A percentile compares a stretch with the other conserved stretches of the same genome.
Conservation (phyloP, 2,888 invertebrate species). For the Leptopilina drosophilae region DNA sequence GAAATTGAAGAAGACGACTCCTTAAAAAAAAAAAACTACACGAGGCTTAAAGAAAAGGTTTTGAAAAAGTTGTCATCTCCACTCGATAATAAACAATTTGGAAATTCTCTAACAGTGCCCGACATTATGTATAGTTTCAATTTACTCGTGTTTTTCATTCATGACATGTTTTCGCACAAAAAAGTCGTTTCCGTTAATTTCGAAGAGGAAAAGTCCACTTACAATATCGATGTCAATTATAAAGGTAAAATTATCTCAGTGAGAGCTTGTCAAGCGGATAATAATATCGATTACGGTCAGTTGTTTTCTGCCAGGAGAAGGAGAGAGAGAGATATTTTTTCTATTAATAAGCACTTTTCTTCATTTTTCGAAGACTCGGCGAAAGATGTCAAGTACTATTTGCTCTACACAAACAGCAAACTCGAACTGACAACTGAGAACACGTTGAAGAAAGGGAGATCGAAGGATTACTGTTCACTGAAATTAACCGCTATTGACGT, state of each 20-base stretch:
- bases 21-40: constrained; percentile 59
- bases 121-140: constrained; percentile 49
- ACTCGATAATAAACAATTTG: constrained; percentile 48
- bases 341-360: constrained; percentile 40
- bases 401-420: constrained; percentile 42
- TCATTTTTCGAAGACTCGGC: constrained; percentile 20
- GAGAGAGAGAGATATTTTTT: not conserved
- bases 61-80: constrained; percentile 55
- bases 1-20: constrained; percentile 55
- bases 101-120: constrained; percentile 42
- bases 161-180: constrained; percentile 59
- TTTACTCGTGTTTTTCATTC: constrained; percentile 60
- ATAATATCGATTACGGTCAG: constrained; percentile 21
- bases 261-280: not conserved
- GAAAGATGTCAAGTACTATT: constrained; percentile 41
- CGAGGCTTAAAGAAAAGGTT: constrained; percentile 57
- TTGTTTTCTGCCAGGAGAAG: constrained; percentile 39
- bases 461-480: constrained; percentile 26
- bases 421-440: constrained; percentile 34
- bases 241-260: constrained; percentile 35
- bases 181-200: constrained; percentile 59
- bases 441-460: constrained; percentile 1
- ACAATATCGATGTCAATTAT: constrained; percentile 16
- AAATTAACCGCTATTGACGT: constrained; percentile 41
- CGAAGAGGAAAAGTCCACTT: not conserved